Evolutionary conservation across 2,113 vertebrate species (phyloP), one percentile per base, ranked within the genome.

Genomic region (Hippopotamus amphibius): DNA sequence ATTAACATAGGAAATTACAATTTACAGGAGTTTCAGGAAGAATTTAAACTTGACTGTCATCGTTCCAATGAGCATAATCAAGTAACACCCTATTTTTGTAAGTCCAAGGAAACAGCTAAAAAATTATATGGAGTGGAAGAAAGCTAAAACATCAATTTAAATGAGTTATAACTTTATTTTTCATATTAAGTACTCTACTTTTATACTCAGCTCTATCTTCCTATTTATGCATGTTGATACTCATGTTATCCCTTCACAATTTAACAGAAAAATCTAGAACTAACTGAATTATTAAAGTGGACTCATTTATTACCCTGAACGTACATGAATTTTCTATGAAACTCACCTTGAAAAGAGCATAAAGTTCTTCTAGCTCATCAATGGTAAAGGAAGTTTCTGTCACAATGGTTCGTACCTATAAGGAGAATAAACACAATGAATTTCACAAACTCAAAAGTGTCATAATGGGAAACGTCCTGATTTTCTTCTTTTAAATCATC

Each of bases 341-440:
- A 57, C 97, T 98, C 98, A 99, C 99, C 99, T 99, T 99, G 98
- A 99, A 99, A 95, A 99, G 99, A 6, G 99, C 99, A 50, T 99
- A 99, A 0, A 99, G 99, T 96, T 99, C 99, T 97, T 99, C 99
- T 92, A 99, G 96, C 83, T 99, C 99, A 76, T 99, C 99, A 0
- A 99, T 99, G 95, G 98, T 99, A 96, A 99, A 99, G 71, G 99
- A 99, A 1, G 99, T 99, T 98, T 99, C 99, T 1, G 99, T 99
- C 88, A 99, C 99, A 93, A 99, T 99, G 53, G 99, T 99, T 80
- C 99, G 99, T 4, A 99, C 99, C 99, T 99, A 97, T 55, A 6
- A 93, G 86, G 97, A 66, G 50, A 82, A 85, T 1, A 7, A 46
- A 83, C 26, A 55, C 13, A n/a, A 6, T 53, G 37, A 57, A 43